These are phyloP conservation scores for Stictocephala bisonia DNA, from an alignment of 2,888 invertebrate species.

Conservation along the genomic window DNA sequence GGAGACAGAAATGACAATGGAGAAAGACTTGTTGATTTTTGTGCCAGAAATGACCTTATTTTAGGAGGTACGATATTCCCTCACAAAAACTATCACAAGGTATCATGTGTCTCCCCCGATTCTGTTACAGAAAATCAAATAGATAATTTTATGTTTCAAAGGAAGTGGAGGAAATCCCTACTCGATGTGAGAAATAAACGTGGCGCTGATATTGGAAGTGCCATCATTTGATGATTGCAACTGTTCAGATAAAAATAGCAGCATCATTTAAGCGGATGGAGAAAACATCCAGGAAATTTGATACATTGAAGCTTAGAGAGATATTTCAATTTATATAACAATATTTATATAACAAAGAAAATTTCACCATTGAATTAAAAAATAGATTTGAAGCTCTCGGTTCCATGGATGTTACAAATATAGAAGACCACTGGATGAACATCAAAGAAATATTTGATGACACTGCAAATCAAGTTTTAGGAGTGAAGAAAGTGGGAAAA, in stretches of 20 bases:
- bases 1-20: conserved; percentile 28
- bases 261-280: neutral
- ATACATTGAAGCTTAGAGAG: neutral
- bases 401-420: no score
- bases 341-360: no score
- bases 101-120: conserved; percentile 52
- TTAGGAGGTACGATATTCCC: conserved; percentile 46
- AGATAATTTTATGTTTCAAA: conserved; percentile 48
- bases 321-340: no score
- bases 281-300: neutral
- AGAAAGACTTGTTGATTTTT: conserved; percentile 39
- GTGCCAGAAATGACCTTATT: conserved; percentile 42
- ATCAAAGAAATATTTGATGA: no score
- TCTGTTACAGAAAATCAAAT: conserved; percentile 47
- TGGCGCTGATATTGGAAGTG: conserved; percentile 39
- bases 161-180: no score
- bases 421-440: no score
- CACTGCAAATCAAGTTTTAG: no score
- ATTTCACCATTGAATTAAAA: no score
- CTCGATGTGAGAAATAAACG: conserved; percentile 41
- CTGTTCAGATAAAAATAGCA: conserved; percentile 41
- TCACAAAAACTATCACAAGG: conserved; percentile 48
- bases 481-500: no score
- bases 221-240: conserved; percentile 39
- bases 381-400: no score